Base-by-base conservation (phyloP, 2,797 vertebrate genomes). In the Chelon auratus region DNA sequence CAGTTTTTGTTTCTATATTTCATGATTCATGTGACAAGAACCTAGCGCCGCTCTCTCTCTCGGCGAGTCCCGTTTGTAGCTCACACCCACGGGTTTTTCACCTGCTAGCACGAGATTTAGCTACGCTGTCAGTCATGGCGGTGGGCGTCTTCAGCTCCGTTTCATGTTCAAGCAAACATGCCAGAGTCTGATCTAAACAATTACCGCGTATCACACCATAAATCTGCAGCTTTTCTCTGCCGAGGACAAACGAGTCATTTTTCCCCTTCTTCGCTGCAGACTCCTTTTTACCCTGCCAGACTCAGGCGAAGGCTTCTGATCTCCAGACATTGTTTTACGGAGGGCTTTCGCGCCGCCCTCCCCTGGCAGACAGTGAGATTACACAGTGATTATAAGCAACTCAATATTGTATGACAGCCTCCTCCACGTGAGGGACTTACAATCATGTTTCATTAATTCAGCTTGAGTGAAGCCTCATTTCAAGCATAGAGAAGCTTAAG, bases 371-470 rank as follows among this genome's bases (percentile, higher is more conserved):
- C 94, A 90, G 91, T 50, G 94, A 97, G 96, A 97, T 97, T 98
- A 97, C 95, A 95, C 93, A 89, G 94, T 94, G 96, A 97, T 96
- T 96, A 95, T 96, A 96, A 95, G 95, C 95, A 94, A 95, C 96
- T 97, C 96, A 96, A 96, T 96, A 95, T 95, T 94, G 93, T 95
- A 97, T 96, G 96, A 96, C 96, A 97, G 95, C 95, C 93, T 89
- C 95, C 92, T 96, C 95, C 93, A 95, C 95, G 94, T 95, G 92
- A 95, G 96, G 95, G 96, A 96, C 95, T 97, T 95, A 95, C 96
- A 95, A 96, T 97, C 97, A 96, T 97, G 97, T 98, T 97, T 97
- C 96, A 97, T 98, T 98, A 97, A 98, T 97, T 97, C 96, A 87
- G 96, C 95, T 96, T 95, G 95, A 96, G 95, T 95, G 96, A 97